Evolutionary conservation across 2,113 vertebrate genomes (phyloP), one percentile per base, ranked within the genome.

Genomic region (Orcinus orca): DNA sequence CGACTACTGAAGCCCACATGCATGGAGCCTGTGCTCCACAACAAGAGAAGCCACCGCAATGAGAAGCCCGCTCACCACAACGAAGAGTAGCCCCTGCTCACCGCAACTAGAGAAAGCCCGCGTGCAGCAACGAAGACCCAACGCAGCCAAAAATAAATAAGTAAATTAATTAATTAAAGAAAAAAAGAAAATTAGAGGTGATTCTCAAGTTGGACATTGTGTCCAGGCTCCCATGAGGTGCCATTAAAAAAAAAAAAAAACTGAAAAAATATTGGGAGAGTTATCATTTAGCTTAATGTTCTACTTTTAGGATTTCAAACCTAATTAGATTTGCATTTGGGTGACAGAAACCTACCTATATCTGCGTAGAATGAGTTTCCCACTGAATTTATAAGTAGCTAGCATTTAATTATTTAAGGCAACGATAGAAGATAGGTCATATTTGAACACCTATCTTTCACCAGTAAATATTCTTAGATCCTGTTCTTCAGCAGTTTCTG

Each of bases 291-390:
- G 74, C 58, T 81, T 12, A 87, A 92, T 31, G 41, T 55, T 65
- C 38, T 88, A 73, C 89, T 87, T 89, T 92, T 36, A 60, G 74
- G 31, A 71, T 93, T 96, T 95, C 41, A 95, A 63, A 62, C 53
- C 53, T 53, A 1, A 17, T 53, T 53, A 53, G 5, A 18, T 53
- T 53, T 53, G 53, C 53, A 17, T 53, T 6, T 53, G 15, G 53
- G 17, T 17, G 18, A 53, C 53, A 2, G 53, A 53, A 17, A 53
- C 13, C 23, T 79, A 33, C 17, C 26, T 82, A 3, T 79, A 20
- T 67, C 13, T 85, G 8, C 47, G 13, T 79, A 85, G 67, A 87
- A 55, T 71, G 80, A 67, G 7, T 79, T 91, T 86, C 12, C 73
- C 41, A 58, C 17, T 70, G 41, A 63, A 50, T 96, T 80, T 74